Evolutionary conservation across 2,113 vertebrate genomes (phyloP).

Genomic region (Rana temporaria): DNA sequence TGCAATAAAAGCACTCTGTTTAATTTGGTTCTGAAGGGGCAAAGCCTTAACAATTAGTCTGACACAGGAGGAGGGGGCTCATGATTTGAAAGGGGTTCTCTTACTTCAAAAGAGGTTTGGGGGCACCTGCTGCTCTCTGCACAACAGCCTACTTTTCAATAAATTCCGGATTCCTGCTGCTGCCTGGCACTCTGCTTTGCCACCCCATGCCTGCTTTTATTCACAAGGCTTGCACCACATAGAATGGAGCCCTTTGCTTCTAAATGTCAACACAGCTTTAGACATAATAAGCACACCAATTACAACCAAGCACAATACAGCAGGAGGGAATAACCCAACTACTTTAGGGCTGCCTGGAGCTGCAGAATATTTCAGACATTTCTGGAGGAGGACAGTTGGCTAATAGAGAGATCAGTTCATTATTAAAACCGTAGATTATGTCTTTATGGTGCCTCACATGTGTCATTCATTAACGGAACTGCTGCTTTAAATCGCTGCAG

Average conservation of each 20-base stretch:
- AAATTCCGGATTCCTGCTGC: slow-evolving; percentile 43
- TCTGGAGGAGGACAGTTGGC: background rate
- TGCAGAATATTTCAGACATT: background rate
- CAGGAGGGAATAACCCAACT: slow-evolving; percentile 29
- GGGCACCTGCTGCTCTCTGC: slow-evolving; percentile 35
- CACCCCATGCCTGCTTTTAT: slow-evolving; percentile 46
- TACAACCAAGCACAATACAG: slow-evolving; percentile 40
- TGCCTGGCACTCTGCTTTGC: slow-evolving; percentile 22
- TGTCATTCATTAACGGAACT: background rate
- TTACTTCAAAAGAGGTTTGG: slow-evolving; percentile 31
- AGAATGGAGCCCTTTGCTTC: slow-evolving; percentile 53
- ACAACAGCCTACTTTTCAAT: slow-evolving; percentile 37
- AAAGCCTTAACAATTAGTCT: slow-evolving; percentile 21
- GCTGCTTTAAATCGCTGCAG: background rate
- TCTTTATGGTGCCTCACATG: background rate
- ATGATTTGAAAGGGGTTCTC: slow-evolving; percentile 43
- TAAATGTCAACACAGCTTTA: slow-evolving; percentile 55
- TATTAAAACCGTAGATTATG: background rate
- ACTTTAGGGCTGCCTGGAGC: background rate
- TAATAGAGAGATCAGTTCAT: background rate
- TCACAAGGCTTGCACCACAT: slow-evolving; percentile 49
- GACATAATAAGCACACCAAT: slow-evolving; percentile 47
- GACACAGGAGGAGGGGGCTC: slow-evolving; percentile 9
- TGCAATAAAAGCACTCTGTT: background rate
- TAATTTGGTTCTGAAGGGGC: background rate